Percentiles rank a stretch among this genome's conserved stretches.
These are phyloP conservation scores for Nineta flava DNA, from an alignment of 2,888 invertebrate species.

Conservation along the genomic window DNA sequence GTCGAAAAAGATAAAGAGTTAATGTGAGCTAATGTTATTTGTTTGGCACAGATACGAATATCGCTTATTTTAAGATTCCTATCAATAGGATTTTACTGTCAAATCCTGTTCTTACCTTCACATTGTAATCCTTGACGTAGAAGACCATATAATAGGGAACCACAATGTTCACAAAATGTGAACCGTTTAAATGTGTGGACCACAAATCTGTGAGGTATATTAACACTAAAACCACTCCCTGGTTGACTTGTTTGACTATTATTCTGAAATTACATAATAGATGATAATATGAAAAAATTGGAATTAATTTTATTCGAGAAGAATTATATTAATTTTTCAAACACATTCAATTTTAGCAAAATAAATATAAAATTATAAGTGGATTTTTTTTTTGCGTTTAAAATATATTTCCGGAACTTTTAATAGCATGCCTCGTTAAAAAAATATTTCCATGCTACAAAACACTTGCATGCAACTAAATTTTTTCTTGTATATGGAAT, in stretches of 20 bases:
- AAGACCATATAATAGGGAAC: constrained; percentile 90
- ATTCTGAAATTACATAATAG: constrained; percentile 23
- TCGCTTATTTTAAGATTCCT: too few species aligned
- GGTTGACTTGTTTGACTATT: constrained; percentile 40
- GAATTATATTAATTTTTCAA: neutral
- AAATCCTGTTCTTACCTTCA: constrained; percentile 42
- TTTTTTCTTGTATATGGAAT: too few species aligned
- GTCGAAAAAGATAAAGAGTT: too few species aligned
- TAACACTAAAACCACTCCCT: constrained; percentile 87
- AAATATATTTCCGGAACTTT: too few species aligned
- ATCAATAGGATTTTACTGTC: neutral
- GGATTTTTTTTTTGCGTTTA: neutral
- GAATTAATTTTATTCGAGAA: neutral
- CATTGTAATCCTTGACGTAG: constrained; percentile 94
- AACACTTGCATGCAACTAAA: too few species aligned
- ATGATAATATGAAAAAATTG: neutral
- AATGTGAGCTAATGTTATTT: too few species aligned
- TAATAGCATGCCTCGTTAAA: too few species aligned
- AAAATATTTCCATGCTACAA: too few species aligned
- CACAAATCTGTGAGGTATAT: constrained; percentile 92
- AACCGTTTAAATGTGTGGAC: constrained; percentile 95
- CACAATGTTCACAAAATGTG: constrained; percentile 99
- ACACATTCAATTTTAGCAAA: neutral
- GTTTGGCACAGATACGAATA: too few species aligned
- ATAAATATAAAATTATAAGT: constrained; percentile 1